Percentiles rank a stretch among this genome's conserved stretches.
These are phyloP conservation scores for Tonatia bakeri DNA, from an alignment of 2,113 vertebrate genomes.

Conservation along the genomic window DNA sequence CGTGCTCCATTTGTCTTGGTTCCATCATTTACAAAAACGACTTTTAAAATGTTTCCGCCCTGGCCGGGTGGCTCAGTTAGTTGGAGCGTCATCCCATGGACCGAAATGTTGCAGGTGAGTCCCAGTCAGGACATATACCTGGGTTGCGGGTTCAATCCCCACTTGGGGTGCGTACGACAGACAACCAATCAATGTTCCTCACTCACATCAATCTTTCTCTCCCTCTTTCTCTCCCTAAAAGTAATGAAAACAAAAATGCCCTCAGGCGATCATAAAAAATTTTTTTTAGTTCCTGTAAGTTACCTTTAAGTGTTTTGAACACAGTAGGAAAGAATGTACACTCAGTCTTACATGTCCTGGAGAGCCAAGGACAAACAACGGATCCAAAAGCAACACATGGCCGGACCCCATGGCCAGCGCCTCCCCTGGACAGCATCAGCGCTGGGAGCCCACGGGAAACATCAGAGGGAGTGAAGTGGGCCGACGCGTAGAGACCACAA, in stretches of 20 bases:
- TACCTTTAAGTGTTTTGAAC: neutral
- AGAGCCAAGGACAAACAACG: neutral
- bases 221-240: too few species aligned
- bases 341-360: neutral
- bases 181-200: too few species aligned
- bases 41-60: constrained; percentile 8
- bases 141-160: too few species aligned
- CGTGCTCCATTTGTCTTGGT: neutral
- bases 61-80: too few species aligned
- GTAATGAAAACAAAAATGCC: too few species aligned
- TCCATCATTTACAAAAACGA: neutral
- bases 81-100: too few species aligned
- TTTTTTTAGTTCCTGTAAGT: neutral
- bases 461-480: neutral
- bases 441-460: neutral
- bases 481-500: neutral
- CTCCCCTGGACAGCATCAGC: neutral
- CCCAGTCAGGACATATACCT: too few species aligned
- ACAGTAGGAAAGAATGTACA: neutral
- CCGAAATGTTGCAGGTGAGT: too few species aligned
- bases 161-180: too few species aligned
- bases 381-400: neutral
- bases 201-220: too few species aligned
- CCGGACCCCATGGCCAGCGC: neutral
- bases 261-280: too few species aligned